Evolutionary conservation across 2,888 invertebrate genomes (phyloP).

Genomic region (Silvanus unidentatus): DNA sequence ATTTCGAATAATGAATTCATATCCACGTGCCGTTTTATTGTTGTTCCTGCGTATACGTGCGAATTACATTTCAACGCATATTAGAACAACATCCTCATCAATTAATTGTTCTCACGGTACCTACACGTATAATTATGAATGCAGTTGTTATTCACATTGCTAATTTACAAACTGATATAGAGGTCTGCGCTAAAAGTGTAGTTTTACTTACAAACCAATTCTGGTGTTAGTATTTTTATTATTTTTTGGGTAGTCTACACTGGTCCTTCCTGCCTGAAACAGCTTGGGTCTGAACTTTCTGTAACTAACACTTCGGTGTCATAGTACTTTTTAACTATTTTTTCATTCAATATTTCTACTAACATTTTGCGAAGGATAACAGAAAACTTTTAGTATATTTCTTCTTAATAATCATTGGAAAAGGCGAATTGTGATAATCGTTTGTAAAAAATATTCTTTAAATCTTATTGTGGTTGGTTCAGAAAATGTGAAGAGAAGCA

Average conservation of each 20-base stretch:
- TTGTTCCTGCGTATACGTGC: no score
- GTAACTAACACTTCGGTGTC: conserved; percentile 42
- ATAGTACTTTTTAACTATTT: conserved; percentile 35
- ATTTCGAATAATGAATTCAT: no score
- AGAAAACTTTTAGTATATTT: conserved; percentile 16
- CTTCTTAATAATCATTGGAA: not conserved
- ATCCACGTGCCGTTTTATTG: no score
- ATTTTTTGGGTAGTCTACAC: conserved; percentile 39
- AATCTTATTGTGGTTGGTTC: conserved; percentile 45
- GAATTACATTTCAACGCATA: no score
- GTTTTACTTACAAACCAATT: conserved; percentile 5
- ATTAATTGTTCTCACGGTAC: no score
- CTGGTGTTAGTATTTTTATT: conserved; percentile 30
- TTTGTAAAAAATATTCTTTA: conserved; percentile 38
- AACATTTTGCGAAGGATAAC: conserved; percentile 36
- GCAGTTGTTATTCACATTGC: no score
- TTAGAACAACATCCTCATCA: no score
- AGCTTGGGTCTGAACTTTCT: conserved; percentile 41
- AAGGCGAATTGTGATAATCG: not conserved
- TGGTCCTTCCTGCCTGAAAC: conserved; percentile 48
- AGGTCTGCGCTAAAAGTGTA: not conserved
- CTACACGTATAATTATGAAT: no score
- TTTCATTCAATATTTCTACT: conserved; percentile 34
- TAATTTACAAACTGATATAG: no score
- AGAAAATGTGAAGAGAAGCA: conserved; percentile 45